phyloP scores from a whole-genome alignment of 2,888 invertebrate genomes.

The Euclidia mi region DNA sequence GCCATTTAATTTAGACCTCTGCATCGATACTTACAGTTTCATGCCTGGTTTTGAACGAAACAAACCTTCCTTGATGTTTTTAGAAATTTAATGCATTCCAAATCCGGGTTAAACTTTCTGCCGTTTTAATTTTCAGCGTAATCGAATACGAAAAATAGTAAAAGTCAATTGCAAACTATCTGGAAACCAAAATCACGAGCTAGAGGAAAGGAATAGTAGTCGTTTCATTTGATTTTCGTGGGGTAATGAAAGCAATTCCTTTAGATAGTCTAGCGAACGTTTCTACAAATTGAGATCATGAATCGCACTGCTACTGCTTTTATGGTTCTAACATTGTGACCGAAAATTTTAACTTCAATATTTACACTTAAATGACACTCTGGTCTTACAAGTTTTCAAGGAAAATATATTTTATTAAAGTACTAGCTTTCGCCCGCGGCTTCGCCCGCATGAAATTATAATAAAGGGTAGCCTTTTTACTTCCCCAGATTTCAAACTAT shows the following conservation, averaged over 20 bases:
- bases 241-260: constrained; percentile 20
- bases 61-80: background rate
- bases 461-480: no score
- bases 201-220: constrained; percentile 9
- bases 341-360: constrained; percentile 10
- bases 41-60: constrained; percentile 3
- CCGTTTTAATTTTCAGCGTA: background rate
- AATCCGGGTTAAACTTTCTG: background rate
- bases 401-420: no score
- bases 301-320: constrained; percentile 8
- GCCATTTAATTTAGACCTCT: constrained; percentile 5
- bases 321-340: constrained; percentile 8
- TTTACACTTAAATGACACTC: background rate
- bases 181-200: constrained; percentile 8
- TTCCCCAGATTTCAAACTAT: no score
- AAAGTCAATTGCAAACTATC: constrained; percentile 6
- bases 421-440: no score
- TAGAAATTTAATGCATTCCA: constrained; percentile 3
- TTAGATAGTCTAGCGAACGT: constrained; percentile 13
- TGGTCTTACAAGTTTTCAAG: no score
- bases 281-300: constrained; percentile 17
- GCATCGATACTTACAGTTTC: background rate
- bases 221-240: constrained; percentile 13
- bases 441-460: no score
- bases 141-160: constrained; percentile 4